Base-by-base conservation (phyloP, 64 coral and sea anemone genomes). In the Hydrozoanthus tunicans region DNA sequence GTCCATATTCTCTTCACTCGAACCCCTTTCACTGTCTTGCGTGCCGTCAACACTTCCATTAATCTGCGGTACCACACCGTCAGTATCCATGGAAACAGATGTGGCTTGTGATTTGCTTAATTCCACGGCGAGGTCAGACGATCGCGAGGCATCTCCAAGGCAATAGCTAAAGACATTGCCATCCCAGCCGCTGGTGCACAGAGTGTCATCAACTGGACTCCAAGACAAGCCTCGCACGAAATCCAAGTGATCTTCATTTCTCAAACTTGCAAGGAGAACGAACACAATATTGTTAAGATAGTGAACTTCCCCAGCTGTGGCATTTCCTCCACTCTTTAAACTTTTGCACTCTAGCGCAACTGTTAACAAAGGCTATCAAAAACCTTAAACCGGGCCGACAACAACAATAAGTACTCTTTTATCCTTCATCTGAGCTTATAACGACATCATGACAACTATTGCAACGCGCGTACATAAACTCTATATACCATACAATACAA, bases 161-260 rank as follows among this genome's bases (percentile, higher is more conserved):
- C 80, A 74, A 27, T 94, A 90, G 27, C 68, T 96, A 64, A 94
- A 88, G 17, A 96, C 85, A 23, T 93, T 85, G 6, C 71, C 81
- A 54, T 93, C 97, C 97, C 97, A 99, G 3, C 97, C 97, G 59
- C 94, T 96, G 23, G 97, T 96, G 4, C 92, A 77, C 10, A 99
- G 80, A 13, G 94, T 92, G 64, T 95, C 97, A 77, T 96, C 97
- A 9, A 90, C 53, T 51, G 97, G 97, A 53, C 94, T 99, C 97
- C 97, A 99, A 9, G 97, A 95, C 75, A 99, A 73, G 62, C 94
- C 94, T 5, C 90, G 84, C 20, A 96, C 94, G 62, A 99, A 95
- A 25, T 99, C 97, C 32, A 84, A 80, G 76, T 99, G 97, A 51
- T 92, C 89, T 56, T 94, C 92, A 70, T 91, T 99, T 81, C 92